Evolutionary conservation across 1,140 invertebrate species (phyloP), one percentile per base, ranked within the genome.

Genomic region (Brachionus rotundiformis): DNA sequence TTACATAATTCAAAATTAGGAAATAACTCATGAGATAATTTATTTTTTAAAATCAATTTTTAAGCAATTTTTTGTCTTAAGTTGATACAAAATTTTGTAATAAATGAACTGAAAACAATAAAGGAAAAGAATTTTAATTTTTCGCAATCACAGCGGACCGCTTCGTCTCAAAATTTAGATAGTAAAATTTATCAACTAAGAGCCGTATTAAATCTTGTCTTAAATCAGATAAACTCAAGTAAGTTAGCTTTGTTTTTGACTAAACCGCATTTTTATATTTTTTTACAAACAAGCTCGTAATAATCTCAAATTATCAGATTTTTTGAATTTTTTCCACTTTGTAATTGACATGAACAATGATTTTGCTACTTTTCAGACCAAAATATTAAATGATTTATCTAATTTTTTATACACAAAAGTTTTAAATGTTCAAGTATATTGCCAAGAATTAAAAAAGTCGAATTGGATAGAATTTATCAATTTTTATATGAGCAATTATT

Each of bases 131-230:
- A 25, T 44, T 27, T 41, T 7, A 25, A 36, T 23, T 25, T 73
- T 41, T 44, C 36, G n/a, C 68, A 73, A 41, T 44, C 68, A 25
- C 36, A 27, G 10, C 19, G 36, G 10, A 41, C 19, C 23, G 33
- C 25, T 19, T 44, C 68, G 19, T 44, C 68, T 44, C 68, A 29
- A 44, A 73, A 73, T 73, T 11, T 73, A 44, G 68, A 73, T 73
- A 73, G 44, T n/a, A 73, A 73, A 73, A 29, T 73, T 44, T 73
- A 73, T 44, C 68, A 73, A 73, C 25, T 73, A 11, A 73, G 68
- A 73, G 68, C 68, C 23, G 25, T 27, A 4, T 47, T 44, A 27
- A 73, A 73, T 44, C 19, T 73, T 25, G 25, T 73, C 3, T 23
- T 73, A 6, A 73, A 73, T 8, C 68, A 73, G 41, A 73, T 73